Evolutionary conservation across 2,888 invertebrate genomes (phyloP), one percentile per base, ranked within the genome.

Genomic region (Limnephilus rhombicus): DNA sequence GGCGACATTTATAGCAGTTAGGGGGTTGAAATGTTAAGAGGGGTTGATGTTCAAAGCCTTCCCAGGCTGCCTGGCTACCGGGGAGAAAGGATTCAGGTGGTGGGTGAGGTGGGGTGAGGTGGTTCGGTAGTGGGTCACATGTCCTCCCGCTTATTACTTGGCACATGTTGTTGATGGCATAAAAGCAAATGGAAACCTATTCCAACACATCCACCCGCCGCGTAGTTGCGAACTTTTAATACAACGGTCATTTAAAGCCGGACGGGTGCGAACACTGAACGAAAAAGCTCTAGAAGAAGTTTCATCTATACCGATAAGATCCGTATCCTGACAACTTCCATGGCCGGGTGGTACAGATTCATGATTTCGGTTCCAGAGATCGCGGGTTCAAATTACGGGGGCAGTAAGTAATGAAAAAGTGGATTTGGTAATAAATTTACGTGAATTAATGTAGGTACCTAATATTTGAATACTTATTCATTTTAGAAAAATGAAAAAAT

Each of bases 101-200:
- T 13, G 53, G 15, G 4, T 3, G 53, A 7, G 53, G 53, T 2
- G 53, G 13, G 18, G 53, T 53, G 2, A 15, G 53, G 18, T 7
- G 24, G 53, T 68, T 18, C 18, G 53, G 53, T 24, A 68, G 34
- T 83, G 34, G 83, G 18, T 83, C 34, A 83, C 41, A 85, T 85
- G 86, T 80, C 88, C 31, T 41, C 53, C 31, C 37, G 88, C 80
- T 88, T 88, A 88, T 88, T 88, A 88, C 80, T 88, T 68, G 80
- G 91, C 91, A 91, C 91, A 91, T 91, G 91, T 87, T 91, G 86
- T 91, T 91, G 91, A 86, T 81, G 87, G 81, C 49, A 87, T 91
- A 45, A 91, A 91, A 91, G 85, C 45, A 86, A 91, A 91, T 91
- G 91, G 91, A 85, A 31, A 45, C 85, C 41, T 85, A 29, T 87